A percentile compares a stretch with the other conserved stretches of the same genome.
Conservation (phyloP, 2,797 vertebrate genomes). For the Triplophysa yarkandensis region DNA sequence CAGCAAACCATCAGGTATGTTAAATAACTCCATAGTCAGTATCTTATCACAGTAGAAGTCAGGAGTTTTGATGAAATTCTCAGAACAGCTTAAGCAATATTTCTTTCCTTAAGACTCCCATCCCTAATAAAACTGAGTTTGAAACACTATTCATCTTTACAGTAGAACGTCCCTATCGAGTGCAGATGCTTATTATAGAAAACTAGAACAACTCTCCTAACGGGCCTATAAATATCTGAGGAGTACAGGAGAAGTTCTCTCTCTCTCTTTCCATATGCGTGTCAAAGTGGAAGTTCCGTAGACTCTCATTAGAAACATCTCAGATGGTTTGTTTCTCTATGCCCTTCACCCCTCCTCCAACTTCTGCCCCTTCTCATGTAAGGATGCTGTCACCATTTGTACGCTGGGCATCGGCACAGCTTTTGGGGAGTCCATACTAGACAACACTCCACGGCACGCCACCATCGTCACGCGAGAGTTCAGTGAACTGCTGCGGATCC, state of each 20-base stretch:
- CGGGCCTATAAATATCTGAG: not conserved
- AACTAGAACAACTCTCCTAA: constrained; percentile 27
- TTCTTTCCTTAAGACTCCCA: not conserved
- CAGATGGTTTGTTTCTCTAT: not conserved
- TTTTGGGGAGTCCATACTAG: constrained; percentile 96
- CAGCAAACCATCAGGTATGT: constrained; percentile 93
- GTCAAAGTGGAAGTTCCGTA: not conserved
- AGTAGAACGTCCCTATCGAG: constrained; percentile 30
- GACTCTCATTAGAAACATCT: constrained; percentile 12
- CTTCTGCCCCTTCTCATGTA: constrained; percentile 40
- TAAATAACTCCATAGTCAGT: not conserved
- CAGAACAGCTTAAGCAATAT: no score
- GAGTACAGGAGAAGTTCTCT: not conserved
- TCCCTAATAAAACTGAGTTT: not conserved
- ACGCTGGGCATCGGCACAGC: constrained; percentile 92
- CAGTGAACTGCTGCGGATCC: constrained; percentile 92
- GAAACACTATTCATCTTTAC: constrained; percentile 1
- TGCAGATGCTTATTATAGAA: constrained; percentile 29
- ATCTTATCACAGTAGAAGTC: not conserved
- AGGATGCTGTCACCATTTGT: constrained; percentile 96
- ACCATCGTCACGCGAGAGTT: constrained; percentile 92
- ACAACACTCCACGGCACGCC: constrained; percentile 95
- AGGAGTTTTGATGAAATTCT: no score
- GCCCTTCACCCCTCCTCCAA: not conserved
- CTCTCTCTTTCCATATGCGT: not conserved